A percentile compares a stretch with the other conserved stretches of the same genome.
Conservation (phyloP, 1,140 invertebrate species). For the Phortica variegata region DNA sequence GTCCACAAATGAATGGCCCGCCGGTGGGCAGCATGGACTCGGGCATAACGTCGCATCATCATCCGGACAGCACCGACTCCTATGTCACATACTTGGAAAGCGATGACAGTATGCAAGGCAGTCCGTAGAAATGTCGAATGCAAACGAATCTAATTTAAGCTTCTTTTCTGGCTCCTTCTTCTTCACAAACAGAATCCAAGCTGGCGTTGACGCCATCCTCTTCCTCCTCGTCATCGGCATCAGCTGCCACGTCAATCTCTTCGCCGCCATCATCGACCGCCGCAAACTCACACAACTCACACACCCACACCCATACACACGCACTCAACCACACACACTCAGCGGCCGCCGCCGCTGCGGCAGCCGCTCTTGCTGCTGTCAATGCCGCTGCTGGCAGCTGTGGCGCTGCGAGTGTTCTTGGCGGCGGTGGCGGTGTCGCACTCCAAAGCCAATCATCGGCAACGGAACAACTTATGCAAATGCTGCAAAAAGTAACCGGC, state of each 20-base stretch:
- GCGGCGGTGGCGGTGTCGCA: slow-evolving; percentile 10
- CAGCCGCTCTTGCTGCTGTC: slow-evolving; percentile 1
- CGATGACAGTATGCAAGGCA: slow-evolving; percentile 74
- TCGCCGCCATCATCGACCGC: slow-evolving; percentile 40
- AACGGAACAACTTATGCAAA: slow-evolving; percentile 53
- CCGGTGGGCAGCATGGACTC: slow-evolving; percentile 57
- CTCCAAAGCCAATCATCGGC: slow-evolving; percentile 37
- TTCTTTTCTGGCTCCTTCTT: slow-evolving; percentile 50
- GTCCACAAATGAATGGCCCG: slow-evolving; percentile 40
- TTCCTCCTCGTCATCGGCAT: slow-evolving; percentile 41
- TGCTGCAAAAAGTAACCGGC: slow-evolving; percentile 52
- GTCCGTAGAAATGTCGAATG: slow-evolving; percentile 61
- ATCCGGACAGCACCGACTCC: slow-evolving; percentile 82
- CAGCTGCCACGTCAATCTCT: slow-evolving; percentile 48
- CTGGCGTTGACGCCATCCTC: slow-evolving; percentile 48
- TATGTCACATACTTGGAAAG: slow-evolving; percentile 88
- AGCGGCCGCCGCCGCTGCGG: background rate
- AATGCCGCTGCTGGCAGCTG: slow-evolving; percentile 16
- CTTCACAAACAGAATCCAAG: slow-evolving; percentile 42
- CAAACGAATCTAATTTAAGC: slow-evolving; percentile 55
- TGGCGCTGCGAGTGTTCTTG: slow-evolving; percentile 5
- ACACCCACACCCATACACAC: too few relatives aligned
- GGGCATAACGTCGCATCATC: slow-evolving; percentile 60
- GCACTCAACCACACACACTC: too few relatives aligned
- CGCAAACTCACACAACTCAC: too few relatives aligned